Evolutionary conservation across 1,140 invertebrate genomes (phyloP).

Genomic region (Branchinecta lynchi): DNA sequence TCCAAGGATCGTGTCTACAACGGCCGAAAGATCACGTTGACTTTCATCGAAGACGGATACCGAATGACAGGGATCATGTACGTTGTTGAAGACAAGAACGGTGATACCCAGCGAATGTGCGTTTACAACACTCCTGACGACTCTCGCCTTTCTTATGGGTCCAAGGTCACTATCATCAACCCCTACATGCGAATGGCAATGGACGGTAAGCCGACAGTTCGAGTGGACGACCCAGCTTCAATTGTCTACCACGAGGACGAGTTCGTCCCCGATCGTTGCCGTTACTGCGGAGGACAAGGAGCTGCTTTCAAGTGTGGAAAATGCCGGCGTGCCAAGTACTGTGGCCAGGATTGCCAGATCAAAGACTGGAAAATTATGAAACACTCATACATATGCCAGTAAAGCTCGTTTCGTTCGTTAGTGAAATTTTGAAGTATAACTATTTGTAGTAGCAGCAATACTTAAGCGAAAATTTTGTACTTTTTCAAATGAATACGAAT

Average conservation of each 20-base stretch:
- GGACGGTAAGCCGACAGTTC: constrained; percentile 15
- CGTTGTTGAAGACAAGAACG: constrained; percentile 20
- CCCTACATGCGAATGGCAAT: constrained; percentile 17
- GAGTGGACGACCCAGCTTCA: constrained; percentile 18
- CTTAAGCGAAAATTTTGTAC: too few relatives aligned
- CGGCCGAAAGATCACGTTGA: constrained; percentile 14
- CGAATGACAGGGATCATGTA: constrained; percentile 7
- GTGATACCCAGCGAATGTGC: constrained; percentile 14
- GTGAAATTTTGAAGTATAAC: too few relatives aligned
- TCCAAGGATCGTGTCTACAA: constrained; percentile 18
- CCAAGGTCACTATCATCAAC: constrained; percentile 18
- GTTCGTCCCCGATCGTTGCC: constrained; percentile 14
- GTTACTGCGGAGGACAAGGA: constrained; percentile 18
- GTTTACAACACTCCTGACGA: constrained; percentile 19
- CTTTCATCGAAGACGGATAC: constrained; percentile 19
- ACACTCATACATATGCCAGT: constrained; percentile 17
- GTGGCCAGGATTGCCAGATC: constrained; percentile 16
- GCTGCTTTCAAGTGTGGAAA: not conserved
- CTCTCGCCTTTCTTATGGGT: constrained; percentile 18
- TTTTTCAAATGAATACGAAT: too few relatives aligned
- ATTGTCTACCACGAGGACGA: not conserved
- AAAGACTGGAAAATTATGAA: constrained; percentile 1
- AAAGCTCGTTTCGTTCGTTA: not conserved
- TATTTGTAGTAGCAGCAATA: too few relatives aligned
- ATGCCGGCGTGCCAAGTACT: constrained; percentile 18